Base-by-base conservation (phyloP, 1,140 invertebrate species). In the Eumeta japonica region DNA sequence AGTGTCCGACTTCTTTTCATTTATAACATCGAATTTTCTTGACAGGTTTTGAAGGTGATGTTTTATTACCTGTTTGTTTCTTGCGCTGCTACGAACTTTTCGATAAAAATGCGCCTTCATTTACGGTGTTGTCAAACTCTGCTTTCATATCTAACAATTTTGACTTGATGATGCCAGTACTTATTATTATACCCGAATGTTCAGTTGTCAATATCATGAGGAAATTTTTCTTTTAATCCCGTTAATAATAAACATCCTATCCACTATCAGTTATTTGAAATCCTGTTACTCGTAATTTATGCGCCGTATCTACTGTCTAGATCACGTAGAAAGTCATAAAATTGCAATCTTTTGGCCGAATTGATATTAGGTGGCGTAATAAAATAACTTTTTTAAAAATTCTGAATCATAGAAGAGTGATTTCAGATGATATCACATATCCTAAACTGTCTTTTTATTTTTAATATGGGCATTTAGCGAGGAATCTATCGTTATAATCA, bases 141-240 rank as follows among this genome's bases (percentile, higher is more conserved):
- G n/a, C n/a, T n/a, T n/a, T n/a, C n/a, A n/a, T n/a, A n/a, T 75
- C 58, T 14, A 72, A 28, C 4, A 72, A 44, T 51, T 71, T 74
- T 16, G 55, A 48, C 45, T 71, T 70, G 14, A 73, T 59, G 3
- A 38, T 45, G 35, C 73, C 64, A 9, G 47, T 50, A 29, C 52
- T 57, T 7, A 75, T 61, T 10, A 39, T 47, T 0, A 50, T 41
- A 0, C 44, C 50, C 0, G 39, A 58, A 17, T 45, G 53, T 29
- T 73, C 60, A 13, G 70, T 38, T 2, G 49, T 58, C 58, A 72
- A 73, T 4, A 73, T 73, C 65, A 73, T 73, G 0, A 67, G 58
- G 45, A 48, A 61, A 72, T 9, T 55, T 37, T 10, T 64, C 58
- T 1, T 59, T 57, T 35, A 72, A 41, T 13, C 66, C 63, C 7